Evolutionary conservation across 2,888 invertebrate genomes (phyloP), one percentile per base, ranked within the genome.

Genomic region (Drosophila histrio): DNA sequence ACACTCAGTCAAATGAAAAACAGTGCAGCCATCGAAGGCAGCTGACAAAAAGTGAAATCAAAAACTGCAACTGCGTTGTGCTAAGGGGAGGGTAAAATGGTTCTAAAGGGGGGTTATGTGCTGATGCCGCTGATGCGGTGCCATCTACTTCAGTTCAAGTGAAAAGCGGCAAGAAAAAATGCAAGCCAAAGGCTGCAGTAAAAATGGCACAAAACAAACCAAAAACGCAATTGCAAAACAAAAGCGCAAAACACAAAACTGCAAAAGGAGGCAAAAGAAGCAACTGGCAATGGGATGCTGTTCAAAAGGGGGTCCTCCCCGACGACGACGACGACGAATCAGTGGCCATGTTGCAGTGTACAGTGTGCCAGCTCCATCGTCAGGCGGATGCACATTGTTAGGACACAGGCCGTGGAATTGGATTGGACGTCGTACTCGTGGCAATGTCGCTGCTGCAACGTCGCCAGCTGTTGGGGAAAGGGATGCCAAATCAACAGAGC

Each of bases 111-210:
- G 43, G n/a, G 57, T 41, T 56, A 68, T 76, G 66, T 62, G 72
- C 54, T 58, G 60, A 49, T 62, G 73, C 47, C 46, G 49, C 59
- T 66, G 74, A 58, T 72, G 68, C 61, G 66, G 64, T 57, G 67
- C 67, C 74, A 72, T 78, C 82, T 84, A 71, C 87, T 82, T 87
- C 78, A 79, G 78, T 65, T 72, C 70, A 65, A 86, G 86, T 76
- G 73, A 79, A 87, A 78, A 77, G 75, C 84, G 76, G 84, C 82
- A 82, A 85, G 85, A 85, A 87, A 85, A 85, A 85, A 85, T 87
- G 85, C 85, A 85, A 87, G 79, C 81, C 85, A 84, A 84, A 78
- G 85, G 87, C 82, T 87, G 84, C 84, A 84, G 87, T 84, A 84
- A 84, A 84, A 84, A 84, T 84, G 77, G 72, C 66, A 63, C 72